Evolutionary conservation across 2,888 invertebrate genomes (phyloP).

Genomic region (Hirtodrosophila trivittata): DNA sequence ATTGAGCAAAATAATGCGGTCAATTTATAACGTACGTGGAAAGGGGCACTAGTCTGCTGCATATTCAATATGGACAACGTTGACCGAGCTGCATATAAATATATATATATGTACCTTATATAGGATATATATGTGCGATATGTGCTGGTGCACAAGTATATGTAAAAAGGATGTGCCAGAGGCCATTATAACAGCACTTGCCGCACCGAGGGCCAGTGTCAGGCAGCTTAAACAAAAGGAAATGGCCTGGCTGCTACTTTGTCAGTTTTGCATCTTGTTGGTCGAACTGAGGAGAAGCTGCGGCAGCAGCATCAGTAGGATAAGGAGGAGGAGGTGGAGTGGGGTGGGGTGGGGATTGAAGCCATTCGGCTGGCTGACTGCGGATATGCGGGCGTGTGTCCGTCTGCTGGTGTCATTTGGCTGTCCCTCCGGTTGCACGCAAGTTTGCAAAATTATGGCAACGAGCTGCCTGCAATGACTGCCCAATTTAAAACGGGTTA

Average conservation of each 20-base stretch:
- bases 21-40: conserved; percentile 69
- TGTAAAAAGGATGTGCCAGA: conserved; percentile 50
- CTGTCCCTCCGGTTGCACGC: conserved; percentile 74
- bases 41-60: conserved; percentile 13
- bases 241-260: conserved; percentile 77
- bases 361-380: conserved; percentile 42
- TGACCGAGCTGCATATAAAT: conserved; percentile 22
- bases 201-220: conserved; percentile 68
- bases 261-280: conserved; percentile 72
- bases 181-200: conserved; percentile 64
- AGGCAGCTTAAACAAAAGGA: conserved; percentile 79
- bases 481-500: conserved; percentile 77
- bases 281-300: conserved; percentile 4
- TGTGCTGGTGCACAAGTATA: conserved; percentile 24
- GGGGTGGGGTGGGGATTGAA: conserved; percentile 1
- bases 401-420: conserved; percentile 61
- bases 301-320: no score
- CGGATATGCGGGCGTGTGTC: conserved; percentile 68
- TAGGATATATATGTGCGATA: conserved; percentile 6
- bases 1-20: conserved; percentile 80
- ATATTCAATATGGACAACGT: conserved; percentile 41
- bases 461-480: conserved; percentile 38
- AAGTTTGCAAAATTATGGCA: conserved; percentile 79
- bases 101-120: conserved; percentile 1
- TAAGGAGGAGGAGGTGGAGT: no score